Conservation (phyloP, 2,888 invertebrate species). For the Melanchra persicariae region DNA sequence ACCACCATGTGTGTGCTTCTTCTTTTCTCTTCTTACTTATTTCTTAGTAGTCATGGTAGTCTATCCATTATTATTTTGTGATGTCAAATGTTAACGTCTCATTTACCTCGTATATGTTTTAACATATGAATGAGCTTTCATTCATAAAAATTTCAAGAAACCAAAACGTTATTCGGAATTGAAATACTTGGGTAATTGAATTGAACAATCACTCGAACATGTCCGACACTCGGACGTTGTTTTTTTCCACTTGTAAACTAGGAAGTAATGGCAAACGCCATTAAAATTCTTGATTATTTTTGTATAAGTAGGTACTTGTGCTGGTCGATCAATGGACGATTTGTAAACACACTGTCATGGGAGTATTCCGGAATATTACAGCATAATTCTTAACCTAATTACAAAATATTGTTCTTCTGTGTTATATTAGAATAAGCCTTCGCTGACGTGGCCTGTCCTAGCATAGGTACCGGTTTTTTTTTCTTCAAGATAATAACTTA, state of each 20-base stretch:
- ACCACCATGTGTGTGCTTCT: no score
- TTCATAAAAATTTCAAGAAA: neutral
- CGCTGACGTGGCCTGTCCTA: neutral
- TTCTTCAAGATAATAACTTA: no score
- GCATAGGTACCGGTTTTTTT: no score
- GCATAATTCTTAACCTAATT: neutral
- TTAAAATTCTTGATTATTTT: slow-evolving; percentile 27
- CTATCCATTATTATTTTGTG: no score
- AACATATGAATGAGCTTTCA: neutral
- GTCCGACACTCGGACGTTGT: neutral
- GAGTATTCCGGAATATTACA: neutral
- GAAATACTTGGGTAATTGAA: slow-evolving; percentile 1
- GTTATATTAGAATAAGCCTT: no score
- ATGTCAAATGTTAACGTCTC: no score
- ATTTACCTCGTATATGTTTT: no score
- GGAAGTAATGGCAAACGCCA: slow-evolving; percentile 16
- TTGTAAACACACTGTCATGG: slow-evolving; percentile 5
- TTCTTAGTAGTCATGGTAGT: no score
- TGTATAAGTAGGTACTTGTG: slow-evolving; percentile 7
- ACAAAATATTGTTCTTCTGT: neutral
- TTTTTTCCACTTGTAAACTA: slow-evolving; percentile 1
- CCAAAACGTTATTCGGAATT: neutral
- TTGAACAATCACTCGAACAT: neutral
- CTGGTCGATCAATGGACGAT: neutral
- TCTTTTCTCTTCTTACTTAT: no score